Base-by-base conservation (phyloP, 2,113 vertebrate species). In the Pseudorasbora parva region DNA sequence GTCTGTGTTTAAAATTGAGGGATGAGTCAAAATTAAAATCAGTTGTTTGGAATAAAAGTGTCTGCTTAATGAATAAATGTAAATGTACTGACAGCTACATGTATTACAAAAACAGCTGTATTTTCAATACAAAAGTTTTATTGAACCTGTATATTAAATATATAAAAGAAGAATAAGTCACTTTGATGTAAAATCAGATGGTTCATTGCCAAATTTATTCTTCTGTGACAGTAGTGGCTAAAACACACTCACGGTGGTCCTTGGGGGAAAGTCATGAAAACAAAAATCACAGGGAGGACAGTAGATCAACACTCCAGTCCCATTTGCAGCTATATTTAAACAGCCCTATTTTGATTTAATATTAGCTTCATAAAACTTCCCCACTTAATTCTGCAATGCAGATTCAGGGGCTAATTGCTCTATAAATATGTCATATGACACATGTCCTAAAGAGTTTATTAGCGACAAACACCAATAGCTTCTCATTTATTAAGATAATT, bases 391-490 rank as follows among this genome's bases (percentile, higher is more conserved):
- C 33, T 81, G 60, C 45, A 41, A 25, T 51, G 56, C 19, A 8
- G 21, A 57, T 81, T 56, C 57, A 77, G 78, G 21, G 72, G 71
- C 56, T 87, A 81, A 86, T 81, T 81, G 78, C 60, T 84, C 69
- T 83, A 37, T 79, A 51, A 45, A 77, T 64, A 27, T 71, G 10
- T 83, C 62, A 77, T 30, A 60, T 51, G 77, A 73, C 76, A 81
- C 76, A 72, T 77, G 82, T 54, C 64, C 82, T 72, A 62, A 69
- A 64, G 71, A 72, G 82, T 43, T 80, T 62, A 87, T 84, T 82
- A 68, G 69, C 60, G 17, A 84, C 80, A 82, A 77, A 87, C 72
- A 82, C 62, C 82, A 84, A 56, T 78, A 77, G 64, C 82, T 81
- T 64, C 76, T 80, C 62, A 64, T 84, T 87, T 84, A 74, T 45